These are phyloP conservation scores for Novumbra hubbsi DNA, from an alignment of 2,797 vertebrate genomes.

Conservation along the genomic window DNA sequence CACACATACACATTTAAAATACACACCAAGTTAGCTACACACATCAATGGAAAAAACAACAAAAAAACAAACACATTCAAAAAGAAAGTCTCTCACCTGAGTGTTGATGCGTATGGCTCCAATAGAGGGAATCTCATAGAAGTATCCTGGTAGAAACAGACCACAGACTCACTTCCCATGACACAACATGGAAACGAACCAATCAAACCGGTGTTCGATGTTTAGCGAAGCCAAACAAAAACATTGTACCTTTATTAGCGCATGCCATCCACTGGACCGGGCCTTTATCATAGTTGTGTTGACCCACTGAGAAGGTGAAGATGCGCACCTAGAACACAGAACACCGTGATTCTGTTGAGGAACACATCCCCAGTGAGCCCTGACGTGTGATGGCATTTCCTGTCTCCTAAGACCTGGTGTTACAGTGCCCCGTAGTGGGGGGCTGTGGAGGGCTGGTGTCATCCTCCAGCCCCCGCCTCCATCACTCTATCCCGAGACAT, in stretches of 20 bases:
- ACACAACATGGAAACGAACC: not conserved
- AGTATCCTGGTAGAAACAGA: conserved; percentile 83
- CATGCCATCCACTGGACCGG: conserved; percentile 99
- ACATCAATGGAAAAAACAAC: not conserved
- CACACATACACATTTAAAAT: not conserved
- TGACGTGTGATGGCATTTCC: not conserved
- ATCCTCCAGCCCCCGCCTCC: not conserved
- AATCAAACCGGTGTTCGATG: too few species aligned
- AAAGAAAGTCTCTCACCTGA: conserved; percentile 73
- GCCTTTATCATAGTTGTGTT: conserved; percentile 98
- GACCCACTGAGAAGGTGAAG: conserved; percentile 98
- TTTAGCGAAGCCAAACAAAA: not conserved
- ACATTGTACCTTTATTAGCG: conserved; percentile 88
- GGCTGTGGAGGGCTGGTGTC: not conserved
- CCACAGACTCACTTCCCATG: not conserved
- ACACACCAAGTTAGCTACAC: not conserved
- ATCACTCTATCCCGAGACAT: not conserved
- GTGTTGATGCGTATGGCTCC: conserved; percentile 99
- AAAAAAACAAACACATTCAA: not conserved
- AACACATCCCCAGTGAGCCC: not conserved
- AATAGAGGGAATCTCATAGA: conserved; percentile 98
- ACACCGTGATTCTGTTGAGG: not conserved
- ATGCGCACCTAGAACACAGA: conserved; percentile 84
- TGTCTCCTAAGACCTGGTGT: too few species aligned
- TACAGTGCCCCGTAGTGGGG: not conserved